These are phyloP conservation scores for Holacanthella duospinosa DNA, from an alignment of 2,888 invertebrate species.

Conservation along the genomic window DNA sequence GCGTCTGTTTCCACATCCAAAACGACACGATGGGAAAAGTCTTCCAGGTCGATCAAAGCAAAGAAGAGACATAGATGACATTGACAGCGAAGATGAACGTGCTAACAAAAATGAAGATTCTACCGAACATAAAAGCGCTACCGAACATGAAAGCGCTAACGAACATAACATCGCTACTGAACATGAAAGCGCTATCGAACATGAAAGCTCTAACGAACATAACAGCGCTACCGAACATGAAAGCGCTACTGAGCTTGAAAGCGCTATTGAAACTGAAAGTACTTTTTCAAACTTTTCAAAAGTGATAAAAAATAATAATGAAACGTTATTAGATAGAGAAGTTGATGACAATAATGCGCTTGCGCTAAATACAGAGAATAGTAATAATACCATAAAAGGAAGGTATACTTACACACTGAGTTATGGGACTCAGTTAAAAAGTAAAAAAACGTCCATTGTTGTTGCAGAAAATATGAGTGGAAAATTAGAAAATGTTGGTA, in stretches of 20 bases:
- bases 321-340: no score
- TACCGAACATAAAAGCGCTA: no score
- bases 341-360: no score
- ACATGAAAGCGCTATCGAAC: no score
- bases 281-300: background rate
- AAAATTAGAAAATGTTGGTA: background rate
- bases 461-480: background rate
- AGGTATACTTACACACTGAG: background rate
- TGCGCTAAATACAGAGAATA: no score
- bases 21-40: background rate
- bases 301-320: no score
- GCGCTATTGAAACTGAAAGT: background rate
- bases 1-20: background rate
- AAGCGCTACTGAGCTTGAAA: background rate
- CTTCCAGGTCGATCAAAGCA: background rate
- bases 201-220: background rate
- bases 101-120: no score
- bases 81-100: no score
- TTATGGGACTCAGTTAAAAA: background rate
- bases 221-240: no score
- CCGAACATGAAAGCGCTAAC: no score
- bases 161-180: no score
- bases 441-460: background rate
- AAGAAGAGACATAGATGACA: background rate
- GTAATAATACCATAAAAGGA: background rate